Conservation (phyloP, 2,888 invertebrate genomes). For the Tineola bisselliella region DNA sequence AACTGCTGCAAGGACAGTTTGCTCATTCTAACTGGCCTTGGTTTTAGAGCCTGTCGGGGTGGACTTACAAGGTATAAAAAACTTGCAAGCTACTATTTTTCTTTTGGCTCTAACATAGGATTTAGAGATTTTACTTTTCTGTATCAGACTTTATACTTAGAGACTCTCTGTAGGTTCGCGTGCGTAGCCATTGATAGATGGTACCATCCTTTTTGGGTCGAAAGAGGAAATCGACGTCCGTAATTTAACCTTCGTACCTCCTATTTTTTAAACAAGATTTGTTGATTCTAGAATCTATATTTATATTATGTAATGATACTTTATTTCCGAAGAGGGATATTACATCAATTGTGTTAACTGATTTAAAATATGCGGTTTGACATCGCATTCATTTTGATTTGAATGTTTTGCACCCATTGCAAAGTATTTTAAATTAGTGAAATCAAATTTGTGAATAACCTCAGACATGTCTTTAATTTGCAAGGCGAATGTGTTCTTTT, state of each 20-base stretch:
- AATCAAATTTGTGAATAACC: background rate
- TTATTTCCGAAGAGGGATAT: background rate
- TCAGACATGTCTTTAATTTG: too few species aligned
- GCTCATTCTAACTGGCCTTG: background rate
- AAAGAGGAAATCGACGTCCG: constrained; percentile 1
- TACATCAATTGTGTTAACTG: background rate
- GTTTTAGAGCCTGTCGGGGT: constrained; percentile 7
- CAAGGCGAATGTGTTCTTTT: too few species aligned
- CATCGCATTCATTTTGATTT: too few species aligned
- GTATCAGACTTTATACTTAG: constrained; percentile 1
- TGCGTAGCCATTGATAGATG: constrained; percentile 8
- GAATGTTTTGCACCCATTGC: background rate
- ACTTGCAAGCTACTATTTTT: constrained; percentile 12
- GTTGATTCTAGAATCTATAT: background rate
- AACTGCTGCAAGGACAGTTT: background rate
- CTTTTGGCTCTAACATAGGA: constrained; percentile 12
- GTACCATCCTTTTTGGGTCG: constrained; percentile 4
- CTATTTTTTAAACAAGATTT: constrained; percentile 3
- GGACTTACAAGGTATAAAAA: constrained; percentile 6
- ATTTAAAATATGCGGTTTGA: background rate
- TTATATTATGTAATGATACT: background rate
- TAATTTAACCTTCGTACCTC: constrained; percentile 17
- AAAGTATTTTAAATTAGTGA: background rate
- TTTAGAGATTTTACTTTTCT: constrained; percentile 12
- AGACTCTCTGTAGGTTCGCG: constrained; percentile 2